phyloP scores from a whole-genome alignment of 2,113 vertebrate genomes.

The Vulpes vulpes region DNA sequence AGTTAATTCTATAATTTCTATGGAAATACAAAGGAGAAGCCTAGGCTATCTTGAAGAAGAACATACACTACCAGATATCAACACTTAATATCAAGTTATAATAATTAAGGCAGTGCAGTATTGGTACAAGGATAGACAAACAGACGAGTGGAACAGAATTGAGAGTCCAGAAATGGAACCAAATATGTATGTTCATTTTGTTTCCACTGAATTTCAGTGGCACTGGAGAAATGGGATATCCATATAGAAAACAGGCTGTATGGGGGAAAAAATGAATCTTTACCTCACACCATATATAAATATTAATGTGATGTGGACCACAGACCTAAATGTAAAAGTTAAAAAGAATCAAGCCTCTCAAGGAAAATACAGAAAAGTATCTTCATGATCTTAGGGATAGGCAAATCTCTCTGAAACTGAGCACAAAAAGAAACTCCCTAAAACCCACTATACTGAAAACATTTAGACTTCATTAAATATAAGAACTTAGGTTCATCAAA shows the following conservation, averaged over 20 bases:
- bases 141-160: not conserved
- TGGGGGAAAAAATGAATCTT: not conserved
- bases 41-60: not conserved
- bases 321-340: not conserved
- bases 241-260: not conserved
- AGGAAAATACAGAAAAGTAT: not conserved
- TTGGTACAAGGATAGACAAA: not conserved
- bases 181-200: not conserved
- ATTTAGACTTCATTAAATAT: not conserved
- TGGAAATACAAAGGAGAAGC: not conserved
- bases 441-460: not conserved
- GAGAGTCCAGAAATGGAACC: not conserved
- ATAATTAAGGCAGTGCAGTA: not conserved
- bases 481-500: not conserved
- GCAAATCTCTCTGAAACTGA: not conserved
- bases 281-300: not conserved
- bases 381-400: not conserved
- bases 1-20: conserved; percentile 8
- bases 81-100: not conserved
- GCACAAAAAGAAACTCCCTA: not conserved
- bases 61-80: not conserved
- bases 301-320: not conserved
- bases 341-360: not conserved
- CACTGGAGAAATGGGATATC: not conserved
- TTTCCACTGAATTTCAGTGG: not conserved